Evolutionary conservation across 1,140 invertebrate genomes (phyloP).

Genomic region (Cydia strobilella): DNA sequence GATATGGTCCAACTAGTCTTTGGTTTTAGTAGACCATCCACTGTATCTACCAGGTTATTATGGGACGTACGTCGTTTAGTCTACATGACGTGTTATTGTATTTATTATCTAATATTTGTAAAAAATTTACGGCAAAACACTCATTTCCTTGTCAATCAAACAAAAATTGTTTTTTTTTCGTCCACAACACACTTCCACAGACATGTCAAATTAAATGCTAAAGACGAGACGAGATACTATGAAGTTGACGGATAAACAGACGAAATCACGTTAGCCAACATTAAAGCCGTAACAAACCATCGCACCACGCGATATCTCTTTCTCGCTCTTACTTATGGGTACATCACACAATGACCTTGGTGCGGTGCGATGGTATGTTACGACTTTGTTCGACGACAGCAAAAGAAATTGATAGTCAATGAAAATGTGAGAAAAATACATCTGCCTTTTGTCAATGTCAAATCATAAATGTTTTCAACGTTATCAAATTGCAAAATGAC

Average conservation of each 20-base stretch:
- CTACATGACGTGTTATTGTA: too few species aligned
- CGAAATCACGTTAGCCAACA: neutral
- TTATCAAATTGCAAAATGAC: neutral
- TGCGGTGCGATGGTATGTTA: too few species aligned
- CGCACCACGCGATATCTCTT: too few species aligned
- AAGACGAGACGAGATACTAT: neutral
- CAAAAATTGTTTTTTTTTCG: neutral
- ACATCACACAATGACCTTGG: too few species aligned
- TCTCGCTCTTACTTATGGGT: too few species aligned
- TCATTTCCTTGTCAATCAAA: neutral
- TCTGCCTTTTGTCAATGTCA: slow-evolving; percentile 4
- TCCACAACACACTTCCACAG: too few species aligned
- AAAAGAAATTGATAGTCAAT: neutral
- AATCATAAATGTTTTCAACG: too few species aligned
- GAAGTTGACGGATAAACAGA: neutral
- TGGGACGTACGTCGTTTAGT: too few species aligned
- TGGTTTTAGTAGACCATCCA: too few species aligned
- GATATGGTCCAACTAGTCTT: neutral
- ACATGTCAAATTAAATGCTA: neutral
- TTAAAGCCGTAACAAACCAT: too few species aligned
- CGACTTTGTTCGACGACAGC: too few species aligned
- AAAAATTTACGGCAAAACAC: neutral
- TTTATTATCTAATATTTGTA: neutral
- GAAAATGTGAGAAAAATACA: neutral
- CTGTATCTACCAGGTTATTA: too few species aligned